A percentile compares a stretch with the other conserved stretches of the same genome.
Conservation (phyloP, 2,113 vertebrate genomes). For the Halcyon malimbica region DNA sequence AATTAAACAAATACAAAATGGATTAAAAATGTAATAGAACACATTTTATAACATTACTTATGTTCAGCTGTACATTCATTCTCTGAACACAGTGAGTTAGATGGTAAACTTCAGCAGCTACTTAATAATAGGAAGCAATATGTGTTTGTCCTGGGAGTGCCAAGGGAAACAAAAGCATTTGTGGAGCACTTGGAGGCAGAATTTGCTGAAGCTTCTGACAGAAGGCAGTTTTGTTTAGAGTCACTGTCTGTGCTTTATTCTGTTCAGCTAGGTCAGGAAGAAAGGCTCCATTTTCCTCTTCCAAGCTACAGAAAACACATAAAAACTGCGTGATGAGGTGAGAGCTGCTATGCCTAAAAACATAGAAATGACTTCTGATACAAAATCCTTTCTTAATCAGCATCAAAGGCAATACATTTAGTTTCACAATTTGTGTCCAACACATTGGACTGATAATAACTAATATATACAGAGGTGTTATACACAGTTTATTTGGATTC, state of each 20-base stretch:
- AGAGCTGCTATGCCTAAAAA: background rate
- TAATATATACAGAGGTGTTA: background rate
- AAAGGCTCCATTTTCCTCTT: background rate
- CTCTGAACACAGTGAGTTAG: background rate
- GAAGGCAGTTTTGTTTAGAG: background rate
- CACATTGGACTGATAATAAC: background rate
- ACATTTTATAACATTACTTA: background rate
- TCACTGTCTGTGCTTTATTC: background rate
- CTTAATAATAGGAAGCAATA: background rate
- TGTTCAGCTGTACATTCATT: background rate
- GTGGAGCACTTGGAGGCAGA: background rate
- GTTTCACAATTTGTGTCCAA: background rate
- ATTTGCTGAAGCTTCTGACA: background rate
- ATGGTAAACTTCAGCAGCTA: background rate
- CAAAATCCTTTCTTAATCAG: background rate
- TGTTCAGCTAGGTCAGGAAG: background rate
- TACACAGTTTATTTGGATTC: background rate
- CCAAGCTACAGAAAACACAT: background rate
- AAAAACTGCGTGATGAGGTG: background rate
- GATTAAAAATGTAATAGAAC: background rate
- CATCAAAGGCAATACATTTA: background rate
- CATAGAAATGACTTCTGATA: background rate
- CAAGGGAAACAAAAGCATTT: fast-evolving
- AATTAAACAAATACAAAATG: background rate
- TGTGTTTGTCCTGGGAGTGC: background rate